These are phyloP conservation scores for Aphrophora alni DNA, from an alignment of 2,888 invertebrate species.

Conservation along the genomic window DNA sequence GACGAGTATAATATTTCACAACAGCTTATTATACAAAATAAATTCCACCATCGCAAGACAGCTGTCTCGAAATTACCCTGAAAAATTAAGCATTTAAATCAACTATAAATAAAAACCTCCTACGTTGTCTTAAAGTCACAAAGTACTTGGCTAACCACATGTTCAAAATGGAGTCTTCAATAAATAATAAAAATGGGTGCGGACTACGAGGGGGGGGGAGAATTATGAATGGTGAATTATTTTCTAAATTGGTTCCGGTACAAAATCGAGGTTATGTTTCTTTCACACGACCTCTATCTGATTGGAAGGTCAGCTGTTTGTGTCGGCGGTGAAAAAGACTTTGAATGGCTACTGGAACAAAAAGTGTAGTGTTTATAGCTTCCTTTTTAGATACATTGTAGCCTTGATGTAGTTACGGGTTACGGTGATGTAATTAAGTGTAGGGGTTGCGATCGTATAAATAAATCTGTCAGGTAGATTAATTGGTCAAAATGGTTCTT, in stretches of 20 bases:
- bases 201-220: not conserved
- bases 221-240: not conserved
- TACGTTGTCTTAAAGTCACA: not conserved
- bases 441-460: too few species aligned
- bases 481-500: too few species aligned
- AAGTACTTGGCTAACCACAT: not conserved
- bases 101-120: not conserved
- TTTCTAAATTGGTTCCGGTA: not conserved
- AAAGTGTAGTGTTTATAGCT: not conserved
- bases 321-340: not conserved
- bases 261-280: not conserved
- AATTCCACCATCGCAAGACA: not conserved
- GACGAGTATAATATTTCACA: not conserved
- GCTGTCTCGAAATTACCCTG: not conserved
- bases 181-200: not conserved
- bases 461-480: too few species aligned
- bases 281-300: not conserved
- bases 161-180: not conserved
- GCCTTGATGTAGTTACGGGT: not conserved
- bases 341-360: slow-evolving; percentile 3
- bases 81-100: not conserved
- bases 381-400: not conserved
- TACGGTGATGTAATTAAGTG: not conserved
- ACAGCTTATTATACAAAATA: not conserved
- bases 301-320: not conserved